Base-by-base conservation (phyloP, 2,888 invertebrate species). In the Cosmia pyralina region DNA sequence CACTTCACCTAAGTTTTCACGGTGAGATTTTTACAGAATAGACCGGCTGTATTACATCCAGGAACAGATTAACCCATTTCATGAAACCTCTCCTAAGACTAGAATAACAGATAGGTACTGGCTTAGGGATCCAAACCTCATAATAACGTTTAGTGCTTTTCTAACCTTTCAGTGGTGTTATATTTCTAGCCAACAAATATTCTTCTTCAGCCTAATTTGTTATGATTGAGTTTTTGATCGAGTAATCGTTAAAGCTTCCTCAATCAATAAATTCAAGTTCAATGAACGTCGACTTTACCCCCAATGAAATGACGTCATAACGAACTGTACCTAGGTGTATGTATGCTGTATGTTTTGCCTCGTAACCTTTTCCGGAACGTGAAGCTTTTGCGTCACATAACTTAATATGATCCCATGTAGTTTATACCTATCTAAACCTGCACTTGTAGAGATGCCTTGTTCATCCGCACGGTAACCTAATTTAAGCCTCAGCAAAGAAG, bases 391-490 rank as follows among this genome's bases (percentile, higher is more conserved):
- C n/a, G 17, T 68, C 34, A 66, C 34, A 48, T 52, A 69, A 53
- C 53, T 69, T 69, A 55, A 60, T 64, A 62, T 55, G 48, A 48
- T n/a, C n/a, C 17, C n/a, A n/a, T 50, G 4, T 17, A 46, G 28
- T 64, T 50, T 46, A 41, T 38, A 34, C 13, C 2, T 52, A 44
- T 44, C 15, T 64, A 70, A 78, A 75, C 72, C 69, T 69, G 77
- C 82, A 83, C 82, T 84, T 74, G 55, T 77, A 75, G 22, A 71
- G 82, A 57, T 81, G 81, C 81, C 59, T 28, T 53, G 60, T 63
- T 60, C 58, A 66, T 63, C 68, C 69, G 69, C 58, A 59, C 28
- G 59, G 50, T 84, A 82, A 82, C 78, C 76, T 74, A 67, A 84
- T 78, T 84, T 79, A 74, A 82, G 64, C 71, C 57, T 58, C 71